These are phyloP conservation scores for Eumaeus atala DNA, from an alignment of 1,140 invertebrate genomes.

Conservation along the genomic window DNA sequence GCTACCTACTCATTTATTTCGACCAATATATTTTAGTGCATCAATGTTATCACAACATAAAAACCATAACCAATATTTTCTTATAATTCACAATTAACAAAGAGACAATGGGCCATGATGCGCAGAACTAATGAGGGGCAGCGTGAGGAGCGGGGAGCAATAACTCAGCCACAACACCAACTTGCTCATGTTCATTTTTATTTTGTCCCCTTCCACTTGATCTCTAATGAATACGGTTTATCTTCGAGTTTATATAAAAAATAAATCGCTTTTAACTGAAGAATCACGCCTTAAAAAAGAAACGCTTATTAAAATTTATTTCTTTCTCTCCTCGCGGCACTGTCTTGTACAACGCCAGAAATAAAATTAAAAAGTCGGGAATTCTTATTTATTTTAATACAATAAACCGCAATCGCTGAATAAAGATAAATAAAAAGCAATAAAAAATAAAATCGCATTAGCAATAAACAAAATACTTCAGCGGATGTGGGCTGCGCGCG, in stretches of 20 bases:
- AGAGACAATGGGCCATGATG: constrained; percentile 4
- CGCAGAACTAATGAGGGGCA: constrained; percentile 47
- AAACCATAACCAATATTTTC: too few relatives aligned
- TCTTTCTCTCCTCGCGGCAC: constrained; percentile 68
- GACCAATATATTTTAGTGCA: too few relatives aligned
- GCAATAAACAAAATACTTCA: constrained; percentile 75
- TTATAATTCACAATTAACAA: constrained; percentile 3
- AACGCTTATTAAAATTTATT: constrained; percentile 75
- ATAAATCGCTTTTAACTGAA: constrained; percentile 74
- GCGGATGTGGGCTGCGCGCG: constrained; percentile 69
- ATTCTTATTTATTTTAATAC: constrained; percentile 75
- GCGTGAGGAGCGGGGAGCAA: constrained; percentile 42
- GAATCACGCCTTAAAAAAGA: constrained; percentile 75
- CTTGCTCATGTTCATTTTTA: constrained; percentile 65
- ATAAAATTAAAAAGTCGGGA: constrained; percentile 75
- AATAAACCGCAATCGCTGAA: constrained; percentile 74
- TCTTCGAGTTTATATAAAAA: constrained; percentile 73
- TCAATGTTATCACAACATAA: too few relatives aligned
- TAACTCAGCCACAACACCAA: constrained; percentile 66
- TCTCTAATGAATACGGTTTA: constrained; percentile 74
- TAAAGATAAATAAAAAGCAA: constrained; percentile 74
- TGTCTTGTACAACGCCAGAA: constrained; percentile 67
- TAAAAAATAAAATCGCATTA: constrained; percentile 75
- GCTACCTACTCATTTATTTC: too few relatives aligned
- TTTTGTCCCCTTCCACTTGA: constrained; percentile 67